phyloP scores from a whole-genome alignment of 2,888 invertebrate species.

The Drosophila testacea region DNA sequence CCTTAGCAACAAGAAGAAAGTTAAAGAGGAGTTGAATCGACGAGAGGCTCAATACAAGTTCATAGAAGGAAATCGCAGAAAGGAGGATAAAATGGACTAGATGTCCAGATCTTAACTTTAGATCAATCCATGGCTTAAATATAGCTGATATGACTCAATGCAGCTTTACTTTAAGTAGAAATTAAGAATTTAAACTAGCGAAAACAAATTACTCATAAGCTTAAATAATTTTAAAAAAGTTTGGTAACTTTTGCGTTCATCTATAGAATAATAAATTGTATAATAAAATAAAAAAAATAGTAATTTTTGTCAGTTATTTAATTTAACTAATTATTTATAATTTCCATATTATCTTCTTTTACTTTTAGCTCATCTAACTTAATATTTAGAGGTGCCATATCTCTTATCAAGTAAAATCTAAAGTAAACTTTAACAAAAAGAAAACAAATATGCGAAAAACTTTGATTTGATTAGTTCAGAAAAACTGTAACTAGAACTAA shows the following conservation, averaged over 20 bases:
- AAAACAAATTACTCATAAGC: conserved; percentile 31
- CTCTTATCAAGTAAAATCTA: too few species aligned
- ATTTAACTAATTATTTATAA: too few species aligned
- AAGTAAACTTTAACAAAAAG: background rate
- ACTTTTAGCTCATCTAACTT: background rate
- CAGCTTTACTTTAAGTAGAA: background rate
- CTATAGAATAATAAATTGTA: conserved; percentile 8
- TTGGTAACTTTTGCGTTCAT: background rate
- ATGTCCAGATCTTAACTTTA: background rate
- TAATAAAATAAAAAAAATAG: background rate
- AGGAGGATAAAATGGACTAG: conserved; percentile 4
- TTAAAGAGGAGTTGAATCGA: conserved; percentile 21
- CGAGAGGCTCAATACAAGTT: conserved; percentile 3
- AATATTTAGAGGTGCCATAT: too few species aligned
- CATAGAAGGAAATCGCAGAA: conserved; percentile 11
- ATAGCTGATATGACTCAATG: conserved; percentile 14
- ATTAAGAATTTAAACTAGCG: too few species aligned
- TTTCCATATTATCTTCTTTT: background rate
- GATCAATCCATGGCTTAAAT: background rate
- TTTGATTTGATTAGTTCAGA: background rate
- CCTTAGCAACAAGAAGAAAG: conserved; percentile 17
- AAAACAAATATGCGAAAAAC: background rate
- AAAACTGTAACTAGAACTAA: background rate
- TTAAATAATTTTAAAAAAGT: background rate
- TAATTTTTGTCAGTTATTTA: background rate